Base-by-base conservation (phyloP, 2,797 vertebrate species). In the Hypotaenidia okinawae region DNA sequence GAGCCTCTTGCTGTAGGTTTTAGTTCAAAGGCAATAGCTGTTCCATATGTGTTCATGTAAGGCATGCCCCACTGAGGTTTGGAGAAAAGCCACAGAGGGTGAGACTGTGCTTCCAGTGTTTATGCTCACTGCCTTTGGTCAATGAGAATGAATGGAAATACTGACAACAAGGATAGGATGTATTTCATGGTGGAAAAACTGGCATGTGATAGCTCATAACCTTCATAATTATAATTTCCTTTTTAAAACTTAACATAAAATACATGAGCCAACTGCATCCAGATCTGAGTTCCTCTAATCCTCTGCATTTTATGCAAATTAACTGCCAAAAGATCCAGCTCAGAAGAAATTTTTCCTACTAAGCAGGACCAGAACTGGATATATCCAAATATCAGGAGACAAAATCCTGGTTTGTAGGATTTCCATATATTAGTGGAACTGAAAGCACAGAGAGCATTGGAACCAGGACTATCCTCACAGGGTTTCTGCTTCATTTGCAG, bases 81-180 rank as follows among this genome's bases (percentile, higher is more conserved):
- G 96, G 94, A 94, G 67, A 41, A 61, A n/a, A 70, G 76, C 77
- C 94, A 93, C 61, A 0, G 0, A 39, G 77, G 89, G 62, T 0
- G 5, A 90, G 90, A 82, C 74, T 81, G 4, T 73, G 27, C 33
- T 84, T 77, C 55, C 68, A 85, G 68, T 59, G 43, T 80, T 89
- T 64, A 23, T 70, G 58, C 69, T 92, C 49, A 37, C 28, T 89
- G 82, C 72, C 54, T 76, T 70, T 87, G 85, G 30, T 57, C 85
- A 88, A 27, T 28, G 80, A 37, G 66, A 75, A 24, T 25, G 79
- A 84, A 87, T 91, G 95, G 94, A 97, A 96, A 97, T 17, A 51
- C 64, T 94, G 94, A 94, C 87, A 78, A 23, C 11, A n/a, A 61
- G 63, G 84, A 78, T 2, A 57, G 63, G 82, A 78, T 2, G 3